Percentiles rank a stretch among this genome's conserved stretches.
Evolutionary conservation across 2,888 invertebrate species (phyloP).

Genomic region (Cryptus armator): DNA sequence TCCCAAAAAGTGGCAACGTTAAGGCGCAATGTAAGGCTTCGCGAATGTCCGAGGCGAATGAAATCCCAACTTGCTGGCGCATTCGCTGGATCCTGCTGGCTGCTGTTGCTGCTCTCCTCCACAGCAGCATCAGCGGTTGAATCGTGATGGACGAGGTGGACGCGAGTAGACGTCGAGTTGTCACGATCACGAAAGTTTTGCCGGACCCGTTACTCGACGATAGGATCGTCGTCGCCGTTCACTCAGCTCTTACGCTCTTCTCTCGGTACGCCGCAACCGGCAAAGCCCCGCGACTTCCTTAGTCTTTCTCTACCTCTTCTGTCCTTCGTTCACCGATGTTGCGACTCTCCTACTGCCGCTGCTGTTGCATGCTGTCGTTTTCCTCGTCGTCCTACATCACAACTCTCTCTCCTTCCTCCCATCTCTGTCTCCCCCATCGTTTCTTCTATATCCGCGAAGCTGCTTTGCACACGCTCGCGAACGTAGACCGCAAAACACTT

Average conservation of each 20-base stretch:
- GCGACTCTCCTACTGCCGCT: constrained; percentile 3
- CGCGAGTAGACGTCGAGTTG: constrained; percentile 74
- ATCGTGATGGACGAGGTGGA: constrained; percentile 80
- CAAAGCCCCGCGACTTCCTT: constrained; percentile 64
- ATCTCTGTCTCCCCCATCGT: constrained; percentile 47
- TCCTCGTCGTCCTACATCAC: constrained; percentile 67
- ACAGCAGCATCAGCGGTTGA: constrained; percentile 71
- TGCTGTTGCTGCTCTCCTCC: constrained; percentile 22
- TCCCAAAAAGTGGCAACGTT: constrained; percentile 49
- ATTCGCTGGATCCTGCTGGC: constrained; percentile 7
- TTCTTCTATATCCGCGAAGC: constrained; percentile 34
- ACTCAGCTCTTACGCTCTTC: constrained; percentile 43
- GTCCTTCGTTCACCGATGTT: constrained; percentile 29
- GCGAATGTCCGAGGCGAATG: constrained; percentile 59
- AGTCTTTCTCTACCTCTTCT: constrained; percentile 45
- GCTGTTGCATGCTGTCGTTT: constrained; percentile 55
- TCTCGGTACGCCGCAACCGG: constrained; percentile 31
- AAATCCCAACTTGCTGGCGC: constrained; percentile 65
- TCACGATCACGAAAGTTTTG: constrained; percentile 83
- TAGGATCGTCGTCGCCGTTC: constrained; percentile 79
- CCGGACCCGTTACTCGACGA: constrained; percentile 81
- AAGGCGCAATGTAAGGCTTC: constrained; percentile 16
- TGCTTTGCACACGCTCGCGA: constrained; percentile 38
- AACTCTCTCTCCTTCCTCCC: constrained; percentile 65
- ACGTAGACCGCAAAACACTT: constrained; percentile 45